Conservation (phyloP, 2,888 invertebrate species). For the Phragmatobia fuliginosa region DNA sequence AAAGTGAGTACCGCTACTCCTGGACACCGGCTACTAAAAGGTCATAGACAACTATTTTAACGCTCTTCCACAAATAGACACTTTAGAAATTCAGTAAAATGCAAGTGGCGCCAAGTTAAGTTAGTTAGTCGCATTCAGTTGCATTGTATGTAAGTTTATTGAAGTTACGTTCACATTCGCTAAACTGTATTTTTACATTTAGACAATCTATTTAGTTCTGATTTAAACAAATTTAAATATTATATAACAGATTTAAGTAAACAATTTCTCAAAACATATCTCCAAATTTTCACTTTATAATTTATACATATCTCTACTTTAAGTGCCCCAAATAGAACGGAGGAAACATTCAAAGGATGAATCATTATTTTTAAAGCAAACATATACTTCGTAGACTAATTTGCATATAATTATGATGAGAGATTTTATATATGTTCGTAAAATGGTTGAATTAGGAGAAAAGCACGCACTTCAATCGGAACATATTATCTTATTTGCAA, state of each 20-base stretch:
- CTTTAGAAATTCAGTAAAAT: too few species aligned
- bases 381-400: slow-evolving; percentile 37
- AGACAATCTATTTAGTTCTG: background rate
- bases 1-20: too few species aligned
- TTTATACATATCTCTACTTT: background rate
- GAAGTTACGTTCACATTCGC: background rate
- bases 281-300: background rate
- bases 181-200: background rate
- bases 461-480: slow-evolving; percentile 72
- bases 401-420: slow-evolving; percentile 42
- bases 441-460: slow-evolving; percentile 77
- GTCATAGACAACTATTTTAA: too few species aligned
- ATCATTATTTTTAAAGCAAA: slow-evolving; percentile 40
- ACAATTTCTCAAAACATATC: background rate
- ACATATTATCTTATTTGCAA: slow-evolving; percentile 65
- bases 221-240: background rate
- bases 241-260: background rate
- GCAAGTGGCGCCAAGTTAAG: background rate
- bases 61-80: too few species aligned
- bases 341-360: background rate
- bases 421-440: slow-evolving; percentile 42
- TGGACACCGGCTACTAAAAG: too few species aligned
- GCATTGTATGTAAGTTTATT: background rate
- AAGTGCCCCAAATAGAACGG: background rate
- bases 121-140: background rate